Evolutionary conservation across 2,888 invertebrate species (phyloP), one percentile per base, ranked within the genome.

Genomic region (Pardosa pseudoannulata): DNA sequence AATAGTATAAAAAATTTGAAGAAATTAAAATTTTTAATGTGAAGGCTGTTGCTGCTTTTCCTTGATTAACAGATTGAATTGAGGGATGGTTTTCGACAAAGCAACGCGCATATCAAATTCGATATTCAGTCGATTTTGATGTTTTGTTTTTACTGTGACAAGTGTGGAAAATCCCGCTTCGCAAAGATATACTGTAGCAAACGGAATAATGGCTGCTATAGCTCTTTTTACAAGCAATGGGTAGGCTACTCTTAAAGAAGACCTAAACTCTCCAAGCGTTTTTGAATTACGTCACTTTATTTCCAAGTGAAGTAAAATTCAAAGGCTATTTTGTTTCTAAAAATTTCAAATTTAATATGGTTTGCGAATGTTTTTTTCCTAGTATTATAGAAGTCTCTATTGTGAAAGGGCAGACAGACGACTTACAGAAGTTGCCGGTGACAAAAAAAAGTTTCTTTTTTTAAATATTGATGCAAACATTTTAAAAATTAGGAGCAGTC

Each of bases 381-480:
- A n/a, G n/a, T n/a, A n/a, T n/a, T n/a, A n/a, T n/a, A n/a, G n/a
- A n/a, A n/a, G n/a, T n/a, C n/a, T n/a, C n/a, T n/a, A n/a, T n/a
- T n/a, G n/a, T n/a, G n/a, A n/a, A n/a, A n/a, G n/a, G n/a, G n/a
- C n/a, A n/a, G n/a, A n/a, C n/a, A n/a, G n/a, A n/a, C n/a, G n/a
- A n/a, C n/a, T n/a, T n/a, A n/a, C n/a, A n/a, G n/a, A n/a, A n/a
- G n/a, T n/a, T n/a, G n/a, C n/a, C n/a, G n/a, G n/a, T n/a, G n/a
- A n/a, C n/a, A n/a, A n/a, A n/a, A n/a, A n/a, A n/a, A n/a, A n/a
- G n/a, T n/a, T n/a, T n/a, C n/a, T n/a, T n/a, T n/a, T n/a, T n/a
- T n/a, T 29, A 76, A 76, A 76, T 76, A 76, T 76, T 76, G 76
- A 76, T 76, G 76, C 76, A 76, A 76, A 76, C 76, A 76, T 76